Base-by-base conservation (phyloP, 2,888 invertebrate species). In the Timema podura region DNA sequence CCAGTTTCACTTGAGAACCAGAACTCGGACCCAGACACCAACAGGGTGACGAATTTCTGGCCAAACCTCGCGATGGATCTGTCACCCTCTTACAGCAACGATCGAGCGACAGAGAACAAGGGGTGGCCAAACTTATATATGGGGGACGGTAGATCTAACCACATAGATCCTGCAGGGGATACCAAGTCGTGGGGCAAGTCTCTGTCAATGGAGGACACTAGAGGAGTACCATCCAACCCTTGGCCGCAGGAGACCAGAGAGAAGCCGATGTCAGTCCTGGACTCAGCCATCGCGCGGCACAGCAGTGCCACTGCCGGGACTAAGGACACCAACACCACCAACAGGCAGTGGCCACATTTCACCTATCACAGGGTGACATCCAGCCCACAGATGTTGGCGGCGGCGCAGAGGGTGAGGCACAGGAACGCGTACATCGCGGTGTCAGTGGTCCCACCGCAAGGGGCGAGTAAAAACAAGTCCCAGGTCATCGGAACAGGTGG, bases 351-450 rank as follows among this genome's bases (percentile, higher is more conserved):
- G 74, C 75, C 75, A 11, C 73, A 72, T 48, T 75, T 75, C 64
- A 69, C 73, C 15, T 75, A 74, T 69, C 75, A 75, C 73, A 70
- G 75, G 9, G 75, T 75, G 13, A 75, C 75, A n/a, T 70, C 75
- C 10, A 72, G 73, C 15, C 75, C 75, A 10, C 72, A 70, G 48
- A 46, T 68, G 15, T 51, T 72, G 45, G 68, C 68, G 48, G 47
- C 66, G 46, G 69, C 71, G 48, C 73, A 71, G 48, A 57, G 71
- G 11, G 68, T 65, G 5, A 15, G 73, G 5, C 73, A 73, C 46
- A 64, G 71, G 46, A 68, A 65, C 57, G 73, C 73, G 44, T 73
- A 69, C 68, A 71, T 73, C n/a, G 73, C 73, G 0, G 73, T 73
- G 15, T 73, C 73, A 8, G 69, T 73, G 46, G 69, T 71, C 13